phyloP scores from a whole-genome alignment of 2,113 vertebrate species.

The Euleptes europaea region DNA sequence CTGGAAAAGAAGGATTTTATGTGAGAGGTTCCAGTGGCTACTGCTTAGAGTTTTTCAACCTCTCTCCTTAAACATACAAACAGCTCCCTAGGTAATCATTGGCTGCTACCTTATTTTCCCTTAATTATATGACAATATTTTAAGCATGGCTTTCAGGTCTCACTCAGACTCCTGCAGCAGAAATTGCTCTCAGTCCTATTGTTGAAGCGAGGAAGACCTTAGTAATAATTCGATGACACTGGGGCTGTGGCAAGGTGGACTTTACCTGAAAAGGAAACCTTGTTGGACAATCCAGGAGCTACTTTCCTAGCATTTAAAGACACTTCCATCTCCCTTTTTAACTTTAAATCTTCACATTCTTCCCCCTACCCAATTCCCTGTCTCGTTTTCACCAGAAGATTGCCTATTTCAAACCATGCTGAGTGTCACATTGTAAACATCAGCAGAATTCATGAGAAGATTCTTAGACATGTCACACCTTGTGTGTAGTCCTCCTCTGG shows the following conservation, averaged over 20 bases:
- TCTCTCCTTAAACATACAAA: slow-evolving; percentile 7
- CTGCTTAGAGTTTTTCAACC: neutral
- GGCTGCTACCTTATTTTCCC: neutral
- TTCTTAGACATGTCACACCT: neutral
- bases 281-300: neutral
- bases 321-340: neutral
- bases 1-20: neutral
- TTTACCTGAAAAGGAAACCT: neutral
- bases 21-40: neutral
- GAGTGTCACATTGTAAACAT: slow-evolving; percentile 11
- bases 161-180: slow-evolving; percentile 14
- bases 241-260: neutral
- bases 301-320: neutral
- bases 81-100: slow-evolving; percentile 17
- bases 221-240: neutral
- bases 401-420: neutral
- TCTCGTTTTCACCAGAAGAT: neutral
- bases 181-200: slow-evolving; percentile 33
- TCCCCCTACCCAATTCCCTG: slow-evolving; percentile 29
- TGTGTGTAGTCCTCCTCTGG: neutral
- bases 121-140: slow-evolving; percentile 24
- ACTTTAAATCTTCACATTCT: slow-evolving; percentile 6
- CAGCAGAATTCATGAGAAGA: slow-evolving; percentile 10
- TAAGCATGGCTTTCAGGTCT: slow-evolving; percentile 17
- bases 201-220: neutral